Conservation (phyloP, 2,888 invertebrate genomes). For the Tupiocoris notatus region DNA sequence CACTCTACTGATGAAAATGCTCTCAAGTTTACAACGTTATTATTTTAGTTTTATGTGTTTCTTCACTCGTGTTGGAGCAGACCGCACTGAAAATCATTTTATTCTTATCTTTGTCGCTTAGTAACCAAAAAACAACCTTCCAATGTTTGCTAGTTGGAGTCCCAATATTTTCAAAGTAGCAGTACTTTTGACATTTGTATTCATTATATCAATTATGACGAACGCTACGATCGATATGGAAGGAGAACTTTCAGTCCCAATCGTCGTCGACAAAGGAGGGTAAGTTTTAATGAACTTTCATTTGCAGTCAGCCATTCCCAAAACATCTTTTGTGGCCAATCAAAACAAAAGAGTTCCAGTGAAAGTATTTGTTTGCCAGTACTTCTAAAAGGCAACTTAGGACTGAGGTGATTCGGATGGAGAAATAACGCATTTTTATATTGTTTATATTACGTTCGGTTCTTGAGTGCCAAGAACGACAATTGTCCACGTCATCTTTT, state of each 20-base stretch:
- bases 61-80: background rate
- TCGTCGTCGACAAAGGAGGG: constrained; percentile 41
- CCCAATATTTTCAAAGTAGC: constrained; percentile 35
- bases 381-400: too few species aligned
- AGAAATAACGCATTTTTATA: too few species aligned
- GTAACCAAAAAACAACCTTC: constrained; percentile 15
- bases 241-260: constrained; percentile 54
- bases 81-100: too few species aligned
- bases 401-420: too few species aligned
- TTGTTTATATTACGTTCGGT: too few species aligned
- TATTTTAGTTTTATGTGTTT: background rate
- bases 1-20: too few species aligned
- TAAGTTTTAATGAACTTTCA: constrained; percentile 33
- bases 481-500: too few species aligned
- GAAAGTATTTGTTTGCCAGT: too few species aligned
- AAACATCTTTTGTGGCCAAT: too few species aligned
- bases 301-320: too few species aligned
- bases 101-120: background rate
- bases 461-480: too few species aligned
- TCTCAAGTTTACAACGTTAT: background rate
- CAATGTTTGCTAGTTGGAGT: constrained; percentile 24
- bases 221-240: constrained; percentile 55
- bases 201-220: constrained; percentile 48
- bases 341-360: too few species aligned
- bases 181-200: background rate